Evolutionary conservation across 2,113 vertebrate species (phyloP).

Genomic region (Agelaius phoeniceus): DNA sequence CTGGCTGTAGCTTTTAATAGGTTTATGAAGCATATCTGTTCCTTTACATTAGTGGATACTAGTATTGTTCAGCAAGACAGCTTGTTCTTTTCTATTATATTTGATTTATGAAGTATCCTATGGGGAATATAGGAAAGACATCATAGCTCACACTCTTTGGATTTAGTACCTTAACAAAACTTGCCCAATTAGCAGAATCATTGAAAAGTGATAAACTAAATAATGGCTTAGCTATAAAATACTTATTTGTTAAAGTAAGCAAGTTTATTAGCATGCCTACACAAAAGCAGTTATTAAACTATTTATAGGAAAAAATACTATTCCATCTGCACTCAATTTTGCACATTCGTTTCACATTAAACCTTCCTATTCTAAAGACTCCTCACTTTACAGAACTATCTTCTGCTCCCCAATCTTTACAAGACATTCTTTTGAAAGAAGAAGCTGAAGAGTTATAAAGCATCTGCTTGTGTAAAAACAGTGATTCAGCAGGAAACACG

Average conservation of each 20-base stretch:
- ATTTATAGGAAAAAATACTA: neutral
- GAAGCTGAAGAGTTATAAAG: constrained; percentile 34
- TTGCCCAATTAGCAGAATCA: neutral
- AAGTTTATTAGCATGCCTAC: neutral
- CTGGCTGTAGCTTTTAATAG: neutral
- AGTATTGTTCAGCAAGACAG: neutral
- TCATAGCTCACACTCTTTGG: neutral
- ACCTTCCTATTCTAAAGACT: neutral
- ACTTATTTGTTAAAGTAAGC: neutral
- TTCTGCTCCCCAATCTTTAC: neutral
- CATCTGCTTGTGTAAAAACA: constrained; percentile 39
- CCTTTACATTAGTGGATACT: neutral
- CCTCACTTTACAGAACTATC: neutral
- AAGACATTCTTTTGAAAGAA: neutral
- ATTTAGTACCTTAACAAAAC: neutral
- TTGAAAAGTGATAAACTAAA: neutral
- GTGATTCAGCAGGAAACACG: constrained; percentile 48
- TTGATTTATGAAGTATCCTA: neutral
- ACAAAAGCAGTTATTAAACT: neutral
- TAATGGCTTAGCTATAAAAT: neutral
- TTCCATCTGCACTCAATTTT: neutral
- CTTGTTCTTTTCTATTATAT: neutral
- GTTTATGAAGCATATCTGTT: neutral
- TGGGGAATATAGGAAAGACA: neutral
- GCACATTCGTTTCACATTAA: neutral